A percentile compares a stretch with the other conserved stretches of the same genome.
These are phyloP conservation scores for Falco rusticolus DNA, from an alignment of 2,797 vertebrate genomes.

Conservation along the genomic window DNA sequence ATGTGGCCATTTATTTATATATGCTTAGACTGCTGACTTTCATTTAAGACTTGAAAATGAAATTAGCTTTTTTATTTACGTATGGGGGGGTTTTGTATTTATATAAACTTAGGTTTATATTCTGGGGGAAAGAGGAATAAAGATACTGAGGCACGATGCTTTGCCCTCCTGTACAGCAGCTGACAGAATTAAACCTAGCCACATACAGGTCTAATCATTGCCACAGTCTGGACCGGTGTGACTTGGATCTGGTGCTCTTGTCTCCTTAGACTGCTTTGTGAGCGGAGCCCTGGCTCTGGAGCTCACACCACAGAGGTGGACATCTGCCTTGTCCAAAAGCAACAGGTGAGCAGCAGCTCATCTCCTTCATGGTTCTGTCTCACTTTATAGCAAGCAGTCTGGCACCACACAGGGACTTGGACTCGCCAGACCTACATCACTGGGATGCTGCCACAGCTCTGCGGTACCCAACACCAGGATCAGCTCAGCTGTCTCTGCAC, in stretches of 20 bases:
- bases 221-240: not conserved
- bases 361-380: not conserved
- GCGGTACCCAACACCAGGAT: accelerated
- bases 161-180: not conserved
- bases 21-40: not conserved
- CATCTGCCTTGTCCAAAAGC: not conserved
- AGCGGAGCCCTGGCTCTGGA: not conserved
- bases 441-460: not conserved
- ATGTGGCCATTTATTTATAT: not conserved
- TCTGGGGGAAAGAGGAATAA: not conserved
- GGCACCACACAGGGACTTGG: accelerated
- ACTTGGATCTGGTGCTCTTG: not conserved
- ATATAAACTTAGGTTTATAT: not conserved
- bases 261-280: not conserved
- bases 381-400: not conserved
- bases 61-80: not conserved
- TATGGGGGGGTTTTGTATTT: not conserved
- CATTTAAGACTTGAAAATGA: not conserved
- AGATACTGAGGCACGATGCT: not conserved
- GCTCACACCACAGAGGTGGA: not conserved
- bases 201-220: not conserved
- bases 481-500: not conserved
- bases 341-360: not conserved
- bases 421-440: accelerated
- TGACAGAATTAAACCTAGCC: not conserved